Evolutionary conservation across 1,140 invertebrate species (phyloP).

Genomic region (Cyclina sinensis): DNA sequence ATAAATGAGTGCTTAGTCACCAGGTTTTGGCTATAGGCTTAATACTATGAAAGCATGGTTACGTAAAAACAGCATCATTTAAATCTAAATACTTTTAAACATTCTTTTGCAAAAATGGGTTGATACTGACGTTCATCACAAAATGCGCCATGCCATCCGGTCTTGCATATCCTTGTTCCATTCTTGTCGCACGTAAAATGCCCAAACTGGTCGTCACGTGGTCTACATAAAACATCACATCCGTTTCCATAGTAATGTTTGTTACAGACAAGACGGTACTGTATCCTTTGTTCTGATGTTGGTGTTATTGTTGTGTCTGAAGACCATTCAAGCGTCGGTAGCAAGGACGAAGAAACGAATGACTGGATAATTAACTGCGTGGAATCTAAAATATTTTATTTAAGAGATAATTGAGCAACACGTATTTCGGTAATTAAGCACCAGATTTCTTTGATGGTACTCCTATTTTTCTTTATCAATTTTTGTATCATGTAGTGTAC

Average conservation of each 20-base stretch:
- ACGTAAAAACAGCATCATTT: background rate
- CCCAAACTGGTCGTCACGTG: conserved; percentile 95
- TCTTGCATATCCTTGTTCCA: conserved; percentile 94
- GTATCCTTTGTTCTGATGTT: conserved; percentile 37
- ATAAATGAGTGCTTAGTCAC: no score
- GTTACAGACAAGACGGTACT: conserved; percentile 87
- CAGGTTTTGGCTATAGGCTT: no score
- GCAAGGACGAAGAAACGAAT: conserved; percentile 17
- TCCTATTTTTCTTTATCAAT: no score
- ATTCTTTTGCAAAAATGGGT: background rate
- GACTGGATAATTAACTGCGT: conserved; percentile 49
- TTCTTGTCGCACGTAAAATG: conserved; percentile 94
- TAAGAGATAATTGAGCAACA: no score
- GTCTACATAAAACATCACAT: conserved; percentile 79
- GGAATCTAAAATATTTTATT: no score
- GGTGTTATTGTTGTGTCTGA: conserved; percentile 39
- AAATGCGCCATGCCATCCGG: conserved; percentile 96
- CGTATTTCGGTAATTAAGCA: no score
- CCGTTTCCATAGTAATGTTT: conserved; percentile 79
- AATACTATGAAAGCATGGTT: background rate
- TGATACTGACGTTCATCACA: conserved; percentile 88
- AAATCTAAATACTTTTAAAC: background rate
- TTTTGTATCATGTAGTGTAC: no score
- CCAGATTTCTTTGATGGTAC: no score
- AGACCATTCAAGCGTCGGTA: background rate